These are phyloP conservation scores for Drosophila saltans DNA, from an alignment of 1,140 invertebrate species.

Conservation along the genomic window DNA sequence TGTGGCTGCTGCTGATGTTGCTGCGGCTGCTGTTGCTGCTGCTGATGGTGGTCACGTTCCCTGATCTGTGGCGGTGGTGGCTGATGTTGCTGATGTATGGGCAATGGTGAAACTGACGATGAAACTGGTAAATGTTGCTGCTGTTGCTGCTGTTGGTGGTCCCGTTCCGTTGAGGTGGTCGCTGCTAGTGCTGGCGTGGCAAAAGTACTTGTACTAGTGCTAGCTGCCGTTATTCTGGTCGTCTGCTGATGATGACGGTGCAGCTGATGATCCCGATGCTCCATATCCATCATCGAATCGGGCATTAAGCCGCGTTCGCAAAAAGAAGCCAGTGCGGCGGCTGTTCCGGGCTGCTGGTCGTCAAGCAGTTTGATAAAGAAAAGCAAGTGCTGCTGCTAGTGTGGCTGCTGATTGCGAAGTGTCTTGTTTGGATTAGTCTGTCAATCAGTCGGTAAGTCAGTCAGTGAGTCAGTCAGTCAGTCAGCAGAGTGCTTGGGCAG, in stretches of 20 bases:
- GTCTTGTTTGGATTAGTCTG: slow-evolving; percentile 20
- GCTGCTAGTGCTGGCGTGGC: slow-evolving; percentile 57
- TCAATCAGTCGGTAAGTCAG: slow-evolving; percentile 31
- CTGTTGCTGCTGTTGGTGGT: slow-evolving; percentile 47
- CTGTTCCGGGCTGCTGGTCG: slow-evolving; percentile 42
- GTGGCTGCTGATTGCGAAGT: too few relatives aligned
- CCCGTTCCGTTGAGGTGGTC: slow-evolving; percentile 43
- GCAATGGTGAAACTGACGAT: slow-evolving; percentile 17
- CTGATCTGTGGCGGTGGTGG: slow-evolving; percentile 41
- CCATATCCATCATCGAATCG: slow-evolving; percentile 76
- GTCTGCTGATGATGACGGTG: slow-evolving; percentile 66
- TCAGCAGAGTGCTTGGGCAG: slow-evolving; percentile 34
- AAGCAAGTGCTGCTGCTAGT: slow-evolving; percentile 10
- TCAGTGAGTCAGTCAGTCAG: slow-evolving; percentile 27
- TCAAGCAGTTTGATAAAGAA: slow-evolving; percentile 40
- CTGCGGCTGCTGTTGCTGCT: slow-evolving; percentile 31
- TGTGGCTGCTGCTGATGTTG: slow-evolving; percentile 31
- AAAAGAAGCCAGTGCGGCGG: slow-evolving; percentile 71
- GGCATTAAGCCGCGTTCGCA: slow-evolving; percentile 75
- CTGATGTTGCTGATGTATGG: slow-evolving; percentile 34
- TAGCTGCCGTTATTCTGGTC: slow-evolving; percentile 37
- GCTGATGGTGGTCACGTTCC: slow-evolving; percentile 56
- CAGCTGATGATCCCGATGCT: slow-evolving; percentile 71
- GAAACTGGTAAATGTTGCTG: slow-evolving; percentile 29
- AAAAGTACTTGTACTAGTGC: slow-evolving; percentile 65